phyloP scores from a whole-genome alignment of 2,113 vertebrate genomes.

The Rhinolophus ferrumequinum region DNA sequence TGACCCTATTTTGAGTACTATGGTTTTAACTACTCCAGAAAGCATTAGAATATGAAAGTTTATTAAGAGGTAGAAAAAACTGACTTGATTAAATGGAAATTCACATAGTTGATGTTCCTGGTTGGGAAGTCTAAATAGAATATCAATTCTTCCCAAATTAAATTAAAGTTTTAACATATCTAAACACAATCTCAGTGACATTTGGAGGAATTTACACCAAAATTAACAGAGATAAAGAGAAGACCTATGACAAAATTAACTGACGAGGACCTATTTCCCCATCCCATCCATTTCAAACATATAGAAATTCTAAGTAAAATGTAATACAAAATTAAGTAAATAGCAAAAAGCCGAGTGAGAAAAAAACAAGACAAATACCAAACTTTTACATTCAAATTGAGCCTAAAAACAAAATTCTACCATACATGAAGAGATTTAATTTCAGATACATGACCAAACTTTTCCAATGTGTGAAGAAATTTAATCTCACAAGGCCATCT shows the following conservation, averaged over 20 bases:
- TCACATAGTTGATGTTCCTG: neutral
- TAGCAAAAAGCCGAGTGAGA: neutral
- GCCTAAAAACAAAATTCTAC: neutral
- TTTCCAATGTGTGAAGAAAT: neutral
- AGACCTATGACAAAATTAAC: conserved; percentile 10
- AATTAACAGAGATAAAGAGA: neutral
- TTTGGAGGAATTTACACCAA: neutral
- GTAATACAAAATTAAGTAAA: neutral
- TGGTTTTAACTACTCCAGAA: neutral
- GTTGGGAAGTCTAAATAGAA: neutral
- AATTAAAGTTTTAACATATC: neutral
- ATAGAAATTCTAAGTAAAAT: conserved; percentile 10
- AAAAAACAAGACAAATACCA: neutral
- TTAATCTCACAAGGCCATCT: neutral
- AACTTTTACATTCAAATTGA: neutral
- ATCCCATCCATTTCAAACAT: neutral
- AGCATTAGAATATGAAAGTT: neutral
- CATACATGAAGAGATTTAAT: neutral
- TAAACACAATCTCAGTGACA: neutral
- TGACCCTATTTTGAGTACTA: neutral
- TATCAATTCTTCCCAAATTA: neutral
- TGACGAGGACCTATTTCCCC: neutral
- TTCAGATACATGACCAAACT: neutral
- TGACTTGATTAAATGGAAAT: neutral
- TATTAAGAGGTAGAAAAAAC: neutral